Evolutionary conservation across 2,113 vertebrate species (phyloP).

Genomic region (Nycticorax nycticorax): DNA sequence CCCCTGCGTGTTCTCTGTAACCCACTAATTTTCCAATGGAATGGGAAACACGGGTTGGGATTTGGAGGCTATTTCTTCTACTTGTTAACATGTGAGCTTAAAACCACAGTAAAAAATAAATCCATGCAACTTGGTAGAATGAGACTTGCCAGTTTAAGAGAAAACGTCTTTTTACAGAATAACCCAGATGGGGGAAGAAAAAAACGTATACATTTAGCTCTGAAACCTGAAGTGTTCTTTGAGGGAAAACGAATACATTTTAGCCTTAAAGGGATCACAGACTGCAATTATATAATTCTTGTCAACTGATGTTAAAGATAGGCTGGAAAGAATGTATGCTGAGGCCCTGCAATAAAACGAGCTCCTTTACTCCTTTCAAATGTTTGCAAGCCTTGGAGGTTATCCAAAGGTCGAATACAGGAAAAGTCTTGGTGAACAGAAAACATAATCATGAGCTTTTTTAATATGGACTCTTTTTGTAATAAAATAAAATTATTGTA

Average conservation of each 20-base stretch:
- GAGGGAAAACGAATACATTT: constrained; percentile 83
- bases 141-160: constrained; percentile 32
- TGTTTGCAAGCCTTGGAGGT: constrained; percentile 79
- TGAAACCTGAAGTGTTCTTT: constrained; percentile 83
- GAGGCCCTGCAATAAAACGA: constrained; percentile 79
- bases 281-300: constrained; percentile 95
- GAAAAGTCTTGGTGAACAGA: constrained; percentile 82
- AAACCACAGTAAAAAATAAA: constrained; percentile 54
- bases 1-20: constrained; percentile 26
- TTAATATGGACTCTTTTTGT: constrained; percentile 70
- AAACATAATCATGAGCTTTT: constrained; percentile 79
- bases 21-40: constrained; percentile 48
- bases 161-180: constrained; percentile 38
- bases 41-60: constrained; percentile 55
- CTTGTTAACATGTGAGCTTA: constrained; percentile 59
- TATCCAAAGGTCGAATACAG: constrained; percentile 82
- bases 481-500: constrained; percentile 76
- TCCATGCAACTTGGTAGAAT: neutral
- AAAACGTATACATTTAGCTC: constrained; percentile 52
- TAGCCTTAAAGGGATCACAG: constrained; percentile 86
- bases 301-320: constrained; percentile 88
- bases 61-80: constrained; percentile 26
- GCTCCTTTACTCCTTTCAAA: constrained; percentile 83
- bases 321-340: constrained; percentile 81
- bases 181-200: neutral